These are phyloP conservation scores for Cisticola juncidis DNA, from an alignment of 2,113 vertebrate species.

Conservation along the genomic window DNA sequence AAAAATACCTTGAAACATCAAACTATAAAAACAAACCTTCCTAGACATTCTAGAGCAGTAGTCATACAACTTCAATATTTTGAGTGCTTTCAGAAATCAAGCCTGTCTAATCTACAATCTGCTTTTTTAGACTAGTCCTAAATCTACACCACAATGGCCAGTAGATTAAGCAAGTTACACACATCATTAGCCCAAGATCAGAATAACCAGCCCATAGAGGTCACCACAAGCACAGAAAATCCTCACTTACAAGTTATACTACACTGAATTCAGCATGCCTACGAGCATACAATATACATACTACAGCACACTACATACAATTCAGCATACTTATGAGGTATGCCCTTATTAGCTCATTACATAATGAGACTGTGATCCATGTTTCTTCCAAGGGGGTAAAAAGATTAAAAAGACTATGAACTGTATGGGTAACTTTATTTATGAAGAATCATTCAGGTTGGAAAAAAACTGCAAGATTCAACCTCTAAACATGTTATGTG, in stretches of 20 bases:
- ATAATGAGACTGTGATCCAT: background rate
- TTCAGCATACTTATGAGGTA: background rate
- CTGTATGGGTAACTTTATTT: background rate
- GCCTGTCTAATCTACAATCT: background rate
- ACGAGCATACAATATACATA: too few species aligned
- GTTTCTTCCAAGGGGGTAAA: background rate
- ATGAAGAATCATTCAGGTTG: background rate
- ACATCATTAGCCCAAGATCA: background rate
- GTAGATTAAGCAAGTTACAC: background rate
- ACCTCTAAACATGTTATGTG: background rate
- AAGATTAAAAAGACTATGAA: background rate
- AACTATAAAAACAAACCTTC: background rate
- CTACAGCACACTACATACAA: background rate
- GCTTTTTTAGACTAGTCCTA: background rate
- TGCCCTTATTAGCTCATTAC: background rate
- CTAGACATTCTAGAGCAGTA: background rate
- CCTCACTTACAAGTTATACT: background rate
- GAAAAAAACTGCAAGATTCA: background rate
- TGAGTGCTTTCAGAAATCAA: background rate
- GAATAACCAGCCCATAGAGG: background rate
- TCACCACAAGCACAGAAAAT: background rate
- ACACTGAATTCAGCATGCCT: background rate
- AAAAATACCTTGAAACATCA: background rate
- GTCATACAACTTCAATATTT: background rate
- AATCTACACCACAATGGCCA: background rate